Evolutionary conservation across 2,888 invertebrate species (phyloP).

Genomic region (Watsonalla binaria): DNA sequence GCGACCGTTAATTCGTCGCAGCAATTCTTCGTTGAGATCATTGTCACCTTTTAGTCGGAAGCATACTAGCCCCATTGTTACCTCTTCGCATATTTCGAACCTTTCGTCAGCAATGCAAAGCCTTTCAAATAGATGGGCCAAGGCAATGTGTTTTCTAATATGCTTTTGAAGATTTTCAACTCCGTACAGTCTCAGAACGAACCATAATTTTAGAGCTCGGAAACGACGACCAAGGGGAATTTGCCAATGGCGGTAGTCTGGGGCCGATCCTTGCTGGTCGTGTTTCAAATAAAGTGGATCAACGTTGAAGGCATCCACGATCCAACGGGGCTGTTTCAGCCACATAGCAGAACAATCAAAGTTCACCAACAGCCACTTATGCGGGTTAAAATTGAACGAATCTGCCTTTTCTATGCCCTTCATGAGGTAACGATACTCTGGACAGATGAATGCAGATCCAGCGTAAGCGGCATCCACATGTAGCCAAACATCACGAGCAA

Average conservation of each 20-base stretch:
- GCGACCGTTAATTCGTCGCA: slow-evolving; percentile 91
- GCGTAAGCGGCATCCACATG: slow-evolving; percentile 99
- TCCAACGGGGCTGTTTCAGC: slow-evolving; percentile 92
- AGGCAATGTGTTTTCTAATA: slow-evolving; percentile 90
- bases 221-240: slow-evolving; percentile 96
- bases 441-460: slow-evolving; percentile 97
- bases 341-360: slow-evolving; percentile 99
- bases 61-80: slow-evolving; percentile 96
- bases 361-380: slow-evolving; percentile 99
- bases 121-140: slow-evolving; percentile 93
- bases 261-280: slow-evolving; percentile 92
- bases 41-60: slow-evolving; percentile 94
- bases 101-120: slow-evolving; percentile 86
- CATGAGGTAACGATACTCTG: slow-evolving; percentile 95
- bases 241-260: slow-evolving; percentile 98
- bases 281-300: slow-evolving; percentile 98
- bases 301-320: slow-evolving; percentile 97
- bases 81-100: slow-evolving; percentile 94
- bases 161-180: slow-evolving; percentile 91
- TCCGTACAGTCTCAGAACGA: slow-evolving; percentile 94
- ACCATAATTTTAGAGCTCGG: slow-evolving; percentile 96
- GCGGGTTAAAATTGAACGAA: slow-evolving; percentile 99
- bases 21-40: slow-evolving; percentile 87
- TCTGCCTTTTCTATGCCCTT: slow-evolving; percentile 93
- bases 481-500: slow-evolving; percentile 88